A percentile compares a stretch with the other conserved stretches of the same genome.
phyloP scores from a whole-genome alignment of 2,888 invertebrate genomes.

The Prosopocoilus inquinatus region DNA sequence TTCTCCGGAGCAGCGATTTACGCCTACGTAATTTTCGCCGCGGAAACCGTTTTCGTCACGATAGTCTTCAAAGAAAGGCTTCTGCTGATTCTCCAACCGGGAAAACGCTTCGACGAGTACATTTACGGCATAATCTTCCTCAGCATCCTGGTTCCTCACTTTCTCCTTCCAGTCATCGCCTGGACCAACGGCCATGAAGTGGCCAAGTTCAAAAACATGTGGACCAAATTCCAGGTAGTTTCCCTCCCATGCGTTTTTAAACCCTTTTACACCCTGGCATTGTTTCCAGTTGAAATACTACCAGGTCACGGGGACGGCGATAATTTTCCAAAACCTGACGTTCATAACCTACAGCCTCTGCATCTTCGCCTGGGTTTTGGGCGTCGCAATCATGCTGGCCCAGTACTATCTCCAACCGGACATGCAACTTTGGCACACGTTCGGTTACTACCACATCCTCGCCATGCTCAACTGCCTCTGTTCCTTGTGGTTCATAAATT shows the following conservation, averaged over 20 bases:
- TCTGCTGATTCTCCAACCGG: slow-evolving; percentile 45
- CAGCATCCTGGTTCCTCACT: slow-evolving; percentile 70
- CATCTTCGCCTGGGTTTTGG: slow-evolving; percentile 64
- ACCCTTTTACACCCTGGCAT: background rate
- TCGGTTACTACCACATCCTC: slow-evolving; percentile 71
- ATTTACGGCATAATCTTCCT: slow-evolving; percentile 74
- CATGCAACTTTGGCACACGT: slow-evolving; percentile 70
- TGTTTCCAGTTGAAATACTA: slow-evolving; percentile 59
- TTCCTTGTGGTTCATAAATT: slow-evolving; percentile 61
- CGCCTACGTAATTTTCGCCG: slow-evolving; percentile 63
- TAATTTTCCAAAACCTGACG: slow-evolving; percentile 65
- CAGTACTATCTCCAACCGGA: slow-evolving; percentile 71
- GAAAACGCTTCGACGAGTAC: slow-evolving; percentile 71
- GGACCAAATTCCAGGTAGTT: slow-evolving; percentile 70
- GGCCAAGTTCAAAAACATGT: slow-evolving; percentile 75
- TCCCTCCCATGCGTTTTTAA: background rate
- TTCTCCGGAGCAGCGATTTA: slow-evolving; percentile 65
- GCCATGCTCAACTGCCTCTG: slow-evolving; percentile 74
- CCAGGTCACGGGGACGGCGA: slow-evolving; percentile 61
- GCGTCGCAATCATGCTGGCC: slow-evolving; percentile 64
- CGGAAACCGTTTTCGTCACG: slow-evolving; percentile 57
- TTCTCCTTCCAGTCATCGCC: slow-evolving; percentile 65
- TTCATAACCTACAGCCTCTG: slow-evolving; percentile 64
- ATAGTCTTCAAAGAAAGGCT: slow-evolving; percentile 47
- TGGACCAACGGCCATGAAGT: slow-evolving; percentile 72